These are phyloP conservation scores for Papilio helenus DNA, from an alignment of 1,140 invertebrate genomes.

Conservation along the genomic window DNA sequence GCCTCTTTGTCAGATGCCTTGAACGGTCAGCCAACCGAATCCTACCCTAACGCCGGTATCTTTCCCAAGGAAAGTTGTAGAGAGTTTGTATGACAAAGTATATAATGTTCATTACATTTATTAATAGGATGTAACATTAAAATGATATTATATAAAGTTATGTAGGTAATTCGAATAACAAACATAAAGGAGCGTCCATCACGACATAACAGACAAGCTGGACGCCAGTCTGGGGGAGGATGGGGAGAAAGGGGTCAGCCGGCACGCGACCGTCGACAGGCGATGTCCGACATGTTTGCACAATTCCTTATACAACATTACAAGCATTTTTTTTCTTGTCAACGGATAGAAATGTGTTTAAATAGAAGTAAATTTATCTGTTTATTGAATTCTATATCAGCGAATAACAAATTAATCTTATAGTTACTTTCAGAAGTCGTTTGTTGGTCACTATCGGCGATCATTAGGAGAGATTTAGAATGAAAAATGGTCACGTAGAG, in stretches of 20 bases:
- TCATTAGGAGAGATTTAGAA: too few relatives aligned
- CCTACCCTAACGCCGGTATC: too few relatives aligned
- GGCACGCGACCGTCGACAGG: slow-evolving; percentile 30
- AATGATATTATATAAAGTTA: background rate
- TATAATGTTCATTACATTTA: background rate
- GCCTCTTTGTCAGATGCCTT: too few relatives aligned
- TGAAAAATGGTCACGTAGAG: too few relatives aligned
- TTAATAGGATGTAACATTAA: background rate
- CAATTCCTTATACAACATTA: slow-evolving; percentile 1
- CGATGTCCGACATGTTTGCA: slow-evolving; percentile 31
- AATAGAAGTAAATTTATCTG: background rate
- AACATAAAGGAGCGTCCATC: background rate
- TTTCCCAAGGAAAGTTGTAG: background rate
- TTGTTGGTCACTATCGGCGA: too few relatives aligned
- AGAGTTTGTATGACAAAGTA: background rate
- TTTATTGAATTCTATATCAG: too few relatives aligned
- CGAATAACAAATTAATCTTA: too few relatives aligned
- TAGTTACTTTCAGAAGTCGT: too few relatives aligned
- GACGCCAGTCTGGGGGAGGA: slow-evolving; percentile 1
- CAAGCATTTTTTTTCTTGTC: slow-evolving; percentile 3
- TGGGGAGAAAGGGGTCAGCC: background rate
- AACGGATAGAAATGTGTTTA: background rate
- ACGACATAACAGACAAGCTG: background rate
- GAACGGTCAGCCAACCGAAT: too few relatives aligned
- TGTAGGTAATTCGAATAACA: slow-evolving; percentile 14